phyloP scores from a whole-genome alignment of 92 coral and sea anemone species.

The Heliopora coerulea region DNA sequence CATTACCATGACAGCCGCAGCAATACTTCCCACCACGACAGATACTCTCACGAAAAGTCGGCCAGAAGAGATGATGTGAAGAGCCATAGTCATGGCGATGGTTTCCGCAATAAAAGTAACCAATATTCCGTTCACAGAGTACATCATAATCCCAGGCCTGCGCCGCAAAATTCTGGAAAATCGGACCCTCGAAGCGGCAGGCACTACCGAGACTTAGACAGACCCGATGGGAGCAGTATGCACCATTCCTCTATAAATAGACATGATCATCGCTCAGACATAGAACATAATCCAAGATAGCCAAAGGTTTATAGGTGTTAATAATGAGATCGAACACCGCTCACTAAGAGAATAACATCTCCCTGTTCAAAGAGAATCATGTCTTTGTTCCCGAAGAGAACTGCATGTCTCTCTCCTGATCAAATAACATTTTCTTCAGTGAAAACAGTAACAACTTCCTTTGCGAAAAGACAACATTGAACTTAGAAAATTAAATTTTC shows the following conservation, averaged over 20 bases:
- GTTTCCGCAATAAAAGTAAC: slow-evolving; percentile 14
- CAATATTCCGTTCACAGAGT: background rate
- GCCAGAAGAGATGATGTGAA: slow-evolving; percentile 61
- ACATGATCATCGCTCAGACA: slow-evolving; percentile 33
- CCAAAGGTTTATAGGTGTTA: background rate
- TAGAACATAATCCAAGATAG: slow-evolving; percentile 23
- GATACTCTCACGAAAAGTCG: slow-evolving; percentile 56
- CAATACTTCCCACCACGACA: slow-evolving; percentile 3
- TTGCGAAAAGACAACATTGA: too few species aligned
- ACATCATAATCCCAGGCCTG: background rate
- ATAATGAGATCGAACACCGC: background rate
- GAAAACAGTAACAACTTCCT: too few species aligned
- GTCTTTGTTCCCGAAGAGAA: background rate
- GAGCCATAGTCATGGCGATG: slow-evolving; percentile 62
- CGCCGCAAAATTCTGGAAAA: slow-evolving; percentile 8
- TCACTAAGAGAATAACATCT: background rate
- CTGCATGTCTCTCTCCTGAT: too few species aligned
- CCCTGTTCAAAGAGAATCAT: background rate
- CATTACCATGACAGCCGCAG: slow-evolving; percentile 7
- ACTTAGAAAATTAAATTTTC: too few species aligned
- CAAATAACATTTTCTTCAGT: too few species aligned
- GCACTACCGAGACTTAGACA: slow-evolving; percentile 25
- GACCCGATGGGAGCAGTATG: background rate
- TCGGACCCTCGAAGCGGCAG: slow-evolving; percentile 13
- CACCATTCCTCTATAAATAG: slow-evolving; percentile 15